These are phyloP conservation scores for Pterostichus madidus DNA, from an alignment of 2,888 invertebrate species.

Conservation along the genomic window DNA sequence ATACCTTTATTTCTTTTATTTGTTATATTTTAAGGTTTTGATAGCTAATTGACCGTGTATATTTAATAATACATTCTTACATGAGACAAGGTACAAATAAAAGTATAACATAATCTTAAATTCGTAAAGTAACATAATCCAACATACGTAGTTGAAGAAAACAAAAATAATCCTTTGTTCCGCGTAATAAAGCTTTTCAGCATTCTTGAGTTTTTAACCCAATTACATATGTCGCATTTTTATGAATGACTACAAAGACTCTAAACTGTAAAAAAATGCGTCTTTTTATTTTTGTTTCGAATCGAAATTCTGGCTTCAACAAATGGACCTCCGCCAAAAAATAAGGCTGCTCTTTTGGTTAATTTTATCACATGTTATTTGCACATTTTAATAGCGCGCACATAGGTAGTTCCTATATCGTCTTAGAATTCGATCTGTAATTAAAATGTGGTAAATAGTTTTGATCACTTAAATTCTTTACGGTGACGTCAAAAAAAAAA, in stretches of 20 bases:
- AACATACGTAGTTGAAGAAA: not conserved
- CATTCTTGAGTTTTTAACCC: slow-evolving; percentile 4
- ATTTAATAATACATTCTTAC: no score
- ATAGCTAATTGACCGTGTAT: no score
- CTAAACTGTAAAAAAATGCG: slow-evolving; percentile 18
- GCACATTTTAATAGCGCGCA: slow-evolving; percentile 54
- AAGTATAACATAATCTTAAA: not conserved
- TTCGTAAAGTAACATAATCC: not conserved
- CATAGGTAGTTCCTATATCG: not conserved
- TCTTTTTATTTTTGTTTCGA: slow-evolving; percentile 58
- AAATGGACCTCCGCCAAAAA: slow-evolving; percentile 53
- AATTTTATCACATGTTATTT: slow-evolving; percentile 58
- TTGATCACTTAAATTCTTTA: not conserved
- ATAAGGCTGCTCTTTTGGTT: slow-evolving; percentile 57
- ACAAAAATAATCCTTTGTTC: slow-evolving; percentile 23
- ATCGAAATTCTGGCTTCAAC: slow-evolving; percentile 49
- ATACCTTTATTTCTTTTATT: no score
- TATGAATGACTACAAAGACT: slow-evolving; percentile 42
- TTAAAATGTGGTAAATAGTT: not conserved
- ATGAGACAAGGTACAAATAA: no score
- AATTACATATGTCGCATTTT: not conserved
- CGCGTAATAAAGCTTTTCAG: not conserved
- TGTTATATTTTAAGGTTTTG: no score
- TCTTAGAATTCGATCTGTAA: not conserved
- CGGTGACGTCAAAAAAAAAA: no score